Percentiles rank a stretch among this genome's conserved stretches.
Evolutionary conservation across 2,888 invertebrate genomes (phyloP).

Genomic region (Adelognathus sp.): DNA sequence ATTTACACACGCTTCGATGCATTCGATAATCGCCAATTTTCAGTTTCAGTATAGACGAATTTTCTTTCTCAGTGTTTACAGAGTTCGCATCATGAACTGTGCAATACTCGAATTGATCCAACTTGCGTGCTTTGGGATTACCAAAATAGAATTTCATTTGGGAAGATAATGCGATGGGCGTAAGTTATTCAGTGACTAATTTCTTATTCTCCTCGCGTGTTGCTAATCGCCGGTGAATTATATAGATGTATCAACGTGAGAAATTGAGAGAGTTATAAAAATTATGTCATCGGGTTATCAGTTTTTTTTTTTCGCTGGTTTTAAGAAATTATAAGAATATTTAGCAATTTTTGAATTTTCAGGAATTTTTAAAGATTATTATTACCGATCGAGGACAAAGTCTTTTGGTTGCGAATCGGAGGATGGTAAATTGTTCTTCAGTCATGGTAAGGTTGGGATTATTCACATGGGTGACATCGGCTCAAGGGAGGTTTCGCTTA

Average conservation of each 20-base stretch:
- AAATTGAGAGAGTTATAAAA: not conserved
- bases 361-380: not conserved
- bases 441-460: not conserved
- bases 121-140: not conserved
- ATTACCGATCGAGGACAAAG: not conserved
- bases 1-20: too few relatives aligned
- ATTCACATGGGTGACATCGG: not conserved
- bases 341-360: not conserved
- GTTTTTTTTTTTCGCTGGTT: not conserved
- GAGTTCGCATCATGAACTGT: not conserved
- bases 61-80: not conserved
- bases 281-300: not conserved
- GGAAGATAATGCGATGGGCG: not conserved
- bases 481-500: not conserved
- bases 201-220: not conserved
- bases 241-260: not conserved
- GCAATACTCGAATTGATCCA: not conserved
- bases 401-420: not conserved
- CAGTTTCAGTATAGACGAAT: too few relatives aligned
- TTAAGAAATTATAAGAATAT: not conserved
- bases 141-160: conserved; percentile 9
- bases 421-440: too few relatives aligned
- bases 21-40: too few relatives aligned
- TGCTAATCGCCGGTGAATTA: not conserved
- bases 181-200: not conserved